A percentile compares a stretch with the other conserved stretches of the same genome.
Conservation (phyloP, 2,797 vertebrate species). For the Siniperca obscura region DNA sequence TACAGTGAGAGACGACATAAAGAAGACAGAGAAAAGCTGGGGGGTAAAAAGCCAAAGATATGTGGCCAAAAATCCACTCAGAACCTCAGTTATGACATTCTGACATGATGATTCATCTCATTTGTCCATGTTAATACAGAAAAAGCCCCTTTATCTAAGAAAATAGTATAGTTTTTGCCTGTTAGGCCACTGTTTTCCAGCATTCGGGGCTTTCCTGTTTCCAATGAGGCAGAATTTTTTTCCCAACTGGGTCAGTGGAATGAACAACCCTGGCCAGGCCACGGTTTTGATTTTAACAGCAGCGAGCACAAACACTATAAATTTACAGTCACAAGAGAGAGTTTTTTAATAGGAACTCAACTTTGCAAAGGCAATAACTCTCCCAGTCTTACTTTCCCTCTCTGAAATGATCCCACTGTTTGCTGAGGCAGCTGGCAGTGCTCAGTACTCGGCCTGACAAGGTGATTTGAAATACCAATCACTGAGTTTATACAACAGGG, state of each 20-base stretch:
- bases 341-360: constrained; percentile 91
- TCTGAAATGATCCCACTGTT: constrained; percentile 72
- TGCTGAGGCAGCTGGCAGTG: constrained; percentile 91
- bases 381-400: constrained; percentile 59
- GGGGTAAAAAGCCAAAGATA: constrained; percentile 19
- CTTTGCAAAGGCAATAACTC: constrained; percentile 88
- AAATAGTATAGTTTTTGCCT: constrained; percentile 20
- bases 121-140: constrained; percentile 44
- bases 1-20: constrained; percentile 22
- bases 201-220: constrained; percentile 48
- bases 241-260: constrained; percentile 63
- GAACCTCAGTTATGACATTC: constrained; percentile 45
- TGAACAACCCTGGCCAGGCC: constrained; percentile 85
- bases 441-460: constrained; percentile 90
- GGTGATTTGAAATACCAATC: constrained; percentile 97
- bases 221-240: constrained; percentile 50
- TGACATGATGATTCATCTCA: constrained; percentile 49
- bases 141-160: constrained; percentile 46
- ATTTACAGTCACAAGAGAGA: constrained; percentile 92
- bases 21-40: not conserved
- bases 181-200: constrained; percentile 57
- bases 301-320: constrained; percentile 95
- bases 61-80: constrained; percentile 54
- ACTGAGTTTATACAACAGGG: constrained; percentile 95
- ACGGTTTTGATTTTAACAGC: constrained; percentile 95